These are phyloP conservation scores for Poecilus cupreus DNA, from an alignment of 2,888 invertebrate genomes.

Conservation along the genomic window DNA sequence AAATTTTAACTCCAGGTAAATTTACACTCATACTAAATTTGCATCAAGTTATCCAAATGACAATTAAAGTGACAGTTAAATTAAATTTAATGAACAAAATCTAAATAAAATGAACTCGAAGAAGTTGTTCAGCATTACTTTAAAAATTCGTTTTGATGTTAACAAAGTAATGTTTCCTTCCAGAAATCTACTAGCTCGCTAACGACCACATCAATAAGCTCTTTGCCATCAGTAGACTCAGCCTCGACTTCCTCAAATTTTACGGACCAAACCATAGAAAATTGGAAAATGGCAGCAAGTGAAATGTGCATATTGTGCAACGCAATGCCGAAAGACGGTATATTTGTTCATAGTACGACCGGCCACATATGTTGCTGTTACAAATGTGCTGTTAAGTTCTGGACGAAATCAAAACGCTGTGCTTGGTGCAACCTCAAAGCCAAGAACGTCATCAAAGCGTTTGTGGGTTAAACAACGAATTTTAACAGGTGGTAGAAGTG, in stretches of 20 bases:
- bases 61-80: too few relatives aligned
- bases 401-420: constrained; percentile 79
- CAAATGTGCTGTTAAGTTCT: constrained; percentile 80
- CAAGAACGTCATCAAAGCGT: constrained; percentile 79
- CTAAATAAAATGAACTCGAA: too few relatives aligned
- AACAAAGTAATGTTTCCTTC: neutral
- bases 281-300: constrained; percentile 67
- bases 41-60: too few relatives aligned
- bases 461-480: constrained; percentile 68
- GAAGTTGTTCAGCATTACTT: too few relatives aligned
- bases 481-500: constrained; percentile 60
- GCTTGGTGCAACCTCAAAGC: constrained; percentile 82
- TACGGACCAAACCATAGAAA: constrained; percentile 68
- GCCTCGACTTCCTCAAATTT: neutral
- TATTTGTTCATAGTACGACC: constrained; percentile 80
- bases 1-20: too few relatives aligned
- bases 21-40: too few relatives aligned
- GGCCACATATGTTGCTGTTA: constrained; percentile 84
- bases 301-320: constrained; percentile 79
- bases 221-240: neutral
- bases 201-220: neutral
- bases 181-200: neutral
- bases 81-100: too few relatives aligned
- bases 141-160: too few relatives aligned
- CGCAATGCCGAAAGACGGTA: constrained; percentile 79